Conservation (phyloP, 2,888 invertebrate species). For the Palloptera scutellata region DNA sequence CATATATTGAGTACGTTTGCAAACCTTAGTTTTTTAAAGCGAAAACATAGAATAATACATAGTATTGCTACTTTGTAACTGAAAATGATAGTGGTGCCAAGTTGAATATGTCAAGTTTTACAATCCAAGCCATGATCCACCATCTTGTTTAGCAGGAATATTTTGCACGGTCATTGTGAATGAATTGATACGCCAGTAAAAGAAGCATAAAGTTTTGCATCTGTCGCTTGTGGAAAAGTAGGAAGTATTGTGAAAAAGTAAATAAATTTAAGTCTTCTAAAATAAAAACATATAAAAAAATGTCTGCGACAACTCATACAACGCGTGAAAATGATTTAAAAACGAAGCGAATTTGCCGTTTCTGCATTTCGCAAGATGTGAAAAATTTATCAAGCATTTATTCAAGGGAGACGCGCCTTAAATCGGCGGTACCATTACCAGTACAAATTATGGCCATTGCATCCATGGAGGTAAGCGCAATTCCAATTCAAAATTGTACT, state of each 20-base stretch:
- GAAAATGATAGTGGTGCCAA: no score
- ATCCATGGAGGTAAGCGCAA: constrained; percentile 75
- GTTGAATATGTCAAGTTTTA: not conserved
- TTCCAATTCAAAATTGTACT: no score
- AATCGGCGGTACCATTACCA: constrained; percentile 72
- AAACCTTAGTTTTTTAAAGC: no score
- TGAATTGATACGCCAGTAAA: not conserved
- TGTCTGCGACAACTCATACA: constrained; percentile 5
- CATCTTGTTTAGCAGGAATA: constrained; percentile 36
- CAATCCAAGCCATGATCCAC: constrained; percentile 46
- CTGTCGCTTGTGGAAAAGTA: no score
- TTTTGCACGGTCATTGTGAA: constrained; percentile 8
- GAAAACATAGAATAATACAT: no score
- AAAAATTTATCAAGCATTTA: constrained; percentile 73
- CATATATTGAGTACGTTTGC: no score
- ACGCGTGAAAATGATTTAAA: constrained; percentile 64
- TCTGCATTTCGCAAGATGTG: constrained; percentile 74
- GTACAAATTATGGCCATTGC: constrained; percentile 81
- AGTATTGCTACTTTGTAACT: no score
- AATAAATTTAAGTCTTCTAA: no score
- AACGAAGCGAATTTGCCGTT: constrained; percentile 75
- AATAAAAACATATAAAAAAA: no score
- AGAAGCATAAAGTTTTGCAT: no score
- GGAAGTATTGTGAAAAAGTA: no score
- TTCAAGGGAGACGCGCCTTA: constrained; percentile 67